These are phyloP conservation scores for Corapipo altera DNA, from an alignment of 2,113 vertebrate species.

Conservation along the genomic window DNA sequence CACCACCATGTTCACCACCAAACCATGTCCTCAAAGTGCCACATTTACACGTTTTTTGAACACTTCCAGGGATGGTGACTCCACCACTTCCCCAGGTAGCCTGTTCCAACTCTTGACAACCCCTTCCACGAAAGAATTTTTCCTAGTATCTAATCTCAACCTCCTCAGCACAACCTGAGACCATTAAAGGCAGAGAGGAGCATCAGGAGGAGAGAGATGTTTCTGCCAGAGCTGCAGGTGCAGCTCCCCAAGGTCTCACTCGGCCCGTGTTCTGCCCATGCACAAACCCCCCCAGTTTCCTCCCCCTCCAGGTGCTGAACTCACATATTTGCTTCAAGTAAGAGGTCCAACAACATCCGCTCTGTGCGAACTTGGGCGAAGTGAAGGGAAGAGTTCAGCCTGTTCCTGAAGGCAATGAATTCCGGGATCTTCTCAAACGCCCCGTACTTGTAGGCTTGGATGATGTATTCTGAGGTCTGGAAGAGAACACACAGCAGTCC, in stretches of 20 bases:
- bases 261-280: too few relatives aligned
- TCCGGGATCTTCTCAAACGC: conserved; percentile 99
- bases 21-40: background rate
- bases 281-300: background rate
- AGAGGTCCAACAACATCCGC: conserved; percentile 93
- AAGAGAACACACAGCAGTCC: conserved; percentile 45
- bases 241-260: background rate
- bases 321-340: conserved; percentile 97
- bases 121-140: fast-evolving
- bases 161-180: background rate
- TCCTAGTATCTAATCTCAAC: background rate
- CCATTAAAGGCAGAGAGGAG: background rate
- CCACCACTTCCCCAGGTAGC: background rate
- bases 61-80: background rate
- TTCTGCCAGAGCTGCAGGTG: background rate
- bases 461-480: conserved; percentile 99
- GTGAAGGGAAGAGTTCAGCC: conserved; percentile 96
- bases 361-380: conserved; percentile 98
- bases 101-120: background rate
- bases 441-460: conserved; percentile 98
- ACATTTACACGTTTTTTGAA: background rate
- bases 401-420: conserved; percentile 95
- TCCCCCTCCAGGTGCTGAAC: fast-evolving
- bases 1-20: background rate
- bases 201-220: background rate